phyloP scores from a whole-genome alignment of 2,113 vertebrate species.

The Illadopsis cleaveri region DNA sequence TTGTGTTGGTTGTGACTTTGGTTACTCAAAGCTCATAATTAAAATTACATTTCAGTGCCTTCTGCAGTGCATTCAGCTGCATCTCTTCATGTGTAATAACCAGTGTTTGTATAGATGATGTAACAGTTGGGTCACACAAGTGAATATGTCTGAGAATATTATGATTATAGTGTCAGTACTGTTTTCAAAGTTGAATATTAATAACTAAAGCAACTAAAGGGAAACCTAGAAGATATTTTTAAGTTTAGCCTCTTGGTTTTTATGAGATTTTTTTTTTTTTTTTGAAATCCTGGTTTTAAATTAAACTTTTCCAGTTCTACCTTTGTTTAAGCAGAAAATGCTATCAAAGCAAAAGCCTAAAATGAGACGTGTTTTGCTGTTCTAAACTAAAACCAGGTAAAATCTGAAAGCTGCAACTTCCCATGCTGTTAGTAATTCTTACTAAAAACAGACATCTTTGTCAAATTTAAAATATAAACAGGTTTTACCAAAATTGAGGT shows the following conservation, averaged over 20 bases:
- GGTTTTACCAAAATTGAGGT: not conserved
- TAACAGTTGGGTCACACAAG: not conserved
- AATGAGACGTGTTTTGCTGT: not conserved
- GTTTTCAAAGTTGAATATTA: slow-evolving; percentile 22
- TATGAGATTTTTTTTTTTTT: not conserved
- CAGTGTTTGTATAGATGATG: not conserved
- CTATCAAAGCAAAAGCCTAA: not conserved
- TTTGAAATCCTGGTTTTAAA: not conserved
- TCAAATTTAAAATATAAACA: not conserved
- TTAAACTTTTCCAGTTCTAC: not conserved
- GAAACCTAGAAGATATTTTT: not conserved
- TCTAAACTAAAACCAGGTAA: not conserved
- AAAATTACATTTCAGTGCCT: slow-evolving; percentile 6
- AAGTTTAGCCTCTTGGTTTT: not conserved
- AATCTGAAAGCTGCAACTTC: not conserved
- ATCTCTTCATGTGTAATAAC: not conserved
- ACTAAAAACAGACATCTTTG: not conserved
- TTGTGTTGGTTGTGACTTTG: not conserved
- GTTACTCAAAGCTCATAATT: not conserved
- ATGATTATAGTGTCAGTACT: not conserved
- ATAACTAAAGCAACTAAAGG: not conserved
- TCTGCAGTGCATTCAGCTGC: not conserved
- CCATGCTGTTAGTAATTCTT: not conserved
- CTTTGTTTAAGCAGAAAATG: not conserved
- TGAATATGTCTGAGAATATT: slow-evolving; percentile 4